phyloP scores from a whole-genome alignment of 64 coral and sea anemone species.

The Porites lutea region DNA sequence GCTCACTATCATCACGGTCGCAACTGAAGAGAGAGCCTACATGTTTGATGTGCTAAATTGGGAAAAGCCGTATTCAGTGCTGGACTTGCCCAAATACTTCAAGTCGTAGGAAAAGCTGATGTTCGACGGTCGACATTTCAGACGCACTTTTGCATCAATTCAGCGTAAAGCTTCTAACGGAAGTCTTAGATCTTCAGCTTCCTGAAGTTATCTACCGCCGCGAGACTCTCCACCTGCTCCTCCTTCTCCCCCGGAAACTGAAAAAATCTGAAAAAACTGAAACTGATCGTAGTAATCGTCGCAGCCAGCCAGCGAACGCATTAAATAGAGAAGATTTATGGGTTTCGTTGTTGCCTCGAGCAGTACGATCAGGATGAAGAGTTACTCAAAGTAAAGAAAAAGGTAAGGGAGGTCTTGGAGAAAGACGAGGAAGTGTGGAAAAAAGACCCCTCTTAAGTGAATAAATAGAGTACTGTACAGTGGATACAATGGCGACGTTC shows the following conservation, averaged over 20 bases:
- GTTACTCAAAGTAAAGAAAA: too few relatives aligned
- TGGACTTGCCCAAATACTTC: slow-evolving; percentile 58
- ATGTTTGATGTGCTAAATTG: slow-evolving; percentile 64
- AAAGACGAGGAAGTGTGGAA: too few relatives aligned
- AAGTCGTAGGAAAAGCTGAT: slow-evolving; percentile 62
- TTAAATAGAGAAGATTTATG: too few relatives aligned
- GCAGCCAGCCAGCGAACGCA: too few relatives aligned
- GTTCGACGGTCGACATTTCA: slow-evolving; percentile 79
- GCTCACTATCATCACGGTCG: slow-evolving; percentile 56
- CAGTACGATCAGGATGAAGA: too few relatives aligned
- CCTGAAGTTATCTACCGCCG: slow-evolving; percentile 71
- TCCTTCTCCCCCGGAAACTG: background rate
- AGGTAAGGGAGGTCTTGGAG: too few relatives aligned
- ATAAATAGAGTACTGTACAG: too few relatives aligned
- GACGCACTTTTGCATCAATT: slow-evolving; percentile 72
- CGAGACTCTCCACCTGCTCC: background rate
- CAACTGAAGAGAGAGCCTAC: slow-evolving; percentile 68
- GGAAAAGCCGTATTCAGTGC: slow-evolving; percentile 52
- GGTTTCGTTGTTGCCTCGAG: too few relatives aligned
- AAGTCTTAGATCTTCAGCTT: slow-evolving; percentile 73
- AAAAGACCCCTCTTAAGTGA: too few relatives aligned
- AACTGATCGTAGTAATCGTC: slow-evolving; percentile 25
- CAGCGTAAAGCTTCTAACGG: slow-evolving; percentile 49
- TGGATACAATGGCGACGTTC: too few relatives aligned
- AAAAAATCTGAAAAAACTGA: too few relatives aligned